Conservation (phyloP, 1,140 invertebrate species). For the Drosophila auraria region DNA sequence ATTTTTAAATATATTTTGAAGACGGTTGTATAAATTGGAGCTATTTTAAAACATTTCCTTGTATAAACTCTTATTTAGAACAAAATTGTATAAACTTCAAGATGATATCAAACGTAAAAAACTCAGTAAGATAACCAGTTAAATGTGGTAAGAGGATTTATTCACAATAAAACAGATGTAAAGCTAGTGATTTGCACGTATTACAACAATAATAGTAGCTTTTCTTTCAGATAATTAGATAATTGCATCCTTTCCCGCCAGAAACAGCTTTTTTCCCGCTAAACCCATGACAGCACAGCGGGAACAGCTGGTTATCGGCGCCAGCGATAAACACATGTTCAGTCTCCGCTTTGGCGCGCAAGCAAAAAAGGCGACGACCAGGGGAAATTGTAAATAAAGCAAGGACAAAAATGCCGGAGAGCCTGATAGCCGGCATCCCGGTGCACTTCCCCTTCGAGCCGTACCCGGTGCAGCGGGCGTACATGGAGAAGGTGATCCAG, state of each 20-base stretch:
- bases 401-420: slow-evolving; percentile 88
- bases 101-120: not conserved
- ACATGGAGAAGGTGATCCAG: slow-evolving; percentile 96
- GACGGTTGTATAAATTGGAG: no score
- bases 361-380: not conserved
- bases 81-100: not conserved
- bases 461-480: slow-evolving; percentile 95
- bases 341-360: slow-evolving; percentile 49
- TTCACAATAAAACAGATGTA: not conserved
- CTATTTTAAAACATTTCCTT: no score
- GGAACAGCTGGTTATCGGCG: slow-evolving; percentile 15
- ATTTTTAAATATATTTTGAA: not conserved
- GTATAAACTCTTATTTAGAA: not conserved
- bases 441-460: slow-evolving; percentile 98
- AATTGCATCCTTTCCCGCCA: not conserved
- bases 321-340: slow-evolving; percentile 46
- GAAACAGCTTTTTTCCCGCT: not conserved
- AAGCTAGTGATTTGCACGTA: not conserved
- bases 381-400: slow-evolving; percentile 36
- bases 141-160: not conserved
- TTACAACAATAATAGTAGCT: no score
- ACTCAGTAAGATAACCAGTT: not conserved
- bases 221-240: not conserved
- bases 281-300: not conserved
- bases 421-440: slow-evolving; percentile 90